Conservation (phyloP, 2,888 invertebrate species). For the Patella depressa region DNA sequence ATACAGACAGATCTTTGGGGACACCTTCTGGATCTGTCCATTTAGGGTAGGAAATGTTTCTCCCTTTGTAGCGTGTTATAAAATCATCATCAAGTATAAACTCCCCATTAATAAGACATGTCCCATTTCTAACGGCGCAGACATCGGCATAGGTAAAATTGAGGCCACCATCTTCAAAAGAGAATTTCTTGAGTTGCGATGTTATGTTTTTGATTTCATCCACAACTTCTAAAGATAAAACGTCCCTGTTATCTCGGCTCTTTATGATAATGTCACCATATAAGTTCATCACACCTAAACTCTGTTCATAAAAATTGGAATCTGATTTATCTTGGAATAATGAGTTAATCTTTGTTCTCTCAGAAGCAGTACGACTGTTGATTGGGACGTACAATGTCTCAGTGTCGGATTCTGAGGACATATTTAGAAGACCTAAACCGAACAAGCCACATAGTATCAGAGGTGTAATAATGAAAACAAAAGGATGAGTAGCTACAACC, state of each 20-base stretch:
- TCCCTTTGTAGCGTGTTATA: slow-evolving; percentile 1
- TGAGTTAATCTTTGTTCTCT: slow-evolving; percentile 34
- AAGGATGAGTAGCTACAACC: slow-evolving; percentile 35
- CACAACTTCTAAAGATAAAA: slow-evolving; percentile 30
- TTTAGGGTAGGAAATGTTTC: slow-evolving; percentile 22
- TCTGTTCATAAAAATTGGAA: slow-evolving; percentile 25
- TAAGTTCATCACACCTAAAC: slow-evolving; percentile 35
- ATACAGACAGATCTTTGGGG: neutral
- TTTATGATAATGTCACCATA: slow-evolving; percentile 36
- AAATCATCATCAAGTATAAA: slow-evolving; percentile 19
- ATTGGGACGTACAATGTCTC: slow-evolving; percentile 52
- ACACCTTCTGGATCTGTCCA: slow-evolving; percentile 14
- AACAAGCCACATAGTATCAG: slow-evolving; percentile 39
- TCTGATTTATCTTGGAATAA: slow-evolving; percentile 39
- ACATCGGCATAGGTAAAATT: slow-evolving; percentile 19
- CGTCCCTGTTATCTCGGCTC: slow-evolving; percentile 25
- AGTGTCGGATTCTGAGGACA: slow-evolving; percentile 45
- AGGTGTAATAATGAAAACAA: slow-evolving; percentile 34
- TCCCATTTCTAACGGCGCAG: slow-evolving; percentile 14
- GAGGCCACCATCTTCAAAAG: neutral
- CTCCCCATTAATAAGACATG: slow-evolving; percentile 26
- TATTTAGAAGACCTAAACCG: slow-evolving; percentile 18
- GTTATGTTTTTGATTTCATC: slow-evolving; percentile 30
- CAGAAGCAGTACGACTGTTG: slow-evolving; percentile 50
- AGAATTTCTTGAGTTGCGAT: slow-evolving; percentile 19